These are phyloP conservation scores for Athrips mouffetella DNA, from an alignment of 2,888 invertebrate genomes.

Conservation along the genomic window DNA sequence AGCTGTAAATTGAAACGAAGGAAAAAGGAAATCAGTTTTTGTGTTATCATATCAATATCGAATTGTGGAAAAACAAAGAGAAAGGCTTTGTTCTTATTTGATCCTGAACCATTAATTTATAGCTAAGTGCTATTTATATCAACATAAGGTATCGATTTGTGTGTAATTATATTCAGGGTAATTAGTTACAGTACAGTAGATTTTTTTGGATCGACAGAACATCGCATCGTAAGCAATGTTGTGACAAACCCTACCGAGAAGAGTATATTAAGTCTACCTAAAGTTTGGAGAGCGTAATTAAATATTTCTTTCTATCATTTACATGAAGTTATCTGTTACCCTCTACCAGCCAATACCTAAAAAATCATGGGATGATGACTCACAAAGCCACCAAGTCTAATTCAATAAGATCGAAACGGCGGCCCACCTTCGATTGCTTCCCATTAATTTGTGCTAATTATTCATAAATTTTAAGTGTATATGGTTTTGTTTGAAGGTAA, in stretches of 20 bases:
- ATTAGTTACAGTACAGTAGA: neutral
- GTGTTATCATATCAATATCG: neutral
- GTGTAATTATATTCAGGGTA: neutral
- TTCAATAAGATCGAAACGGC: neutral
- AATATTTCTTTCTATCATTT: no score
- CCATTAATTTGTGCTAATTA: no score
- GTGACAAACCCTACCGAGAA: constrained; percentile 6
- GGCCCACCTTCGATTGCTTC: neutral
- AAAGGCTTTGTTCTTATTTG: neutral
- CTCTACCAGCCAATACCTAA: neutral
- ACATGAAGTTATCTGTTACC: no score
- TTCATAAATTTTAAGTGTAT: no score
- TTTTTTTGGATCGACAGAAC: neutral
- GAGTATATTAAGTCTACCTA: no score
- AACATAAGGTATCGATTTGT: neutral
- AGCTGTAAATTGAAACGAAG: constrained; percentile 1
- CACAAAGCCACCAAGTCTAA: neutral
- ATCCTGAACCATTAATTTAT: neutral
- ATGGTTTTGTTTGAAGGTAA: neutral
- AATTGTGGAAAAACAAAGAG: constrained; percentile 6
- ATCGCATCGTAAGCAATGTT: constrained; percentile 13
- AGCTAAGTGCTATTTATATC: neutral
- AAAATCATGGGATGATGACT: neutral
- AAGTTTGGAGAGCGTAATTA: no score
- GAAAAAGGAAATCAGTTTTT: neutral